Conservation (phyloP, 2,888 invertebrate species). For the Imbricaverruca yamaguchii region DNA sequence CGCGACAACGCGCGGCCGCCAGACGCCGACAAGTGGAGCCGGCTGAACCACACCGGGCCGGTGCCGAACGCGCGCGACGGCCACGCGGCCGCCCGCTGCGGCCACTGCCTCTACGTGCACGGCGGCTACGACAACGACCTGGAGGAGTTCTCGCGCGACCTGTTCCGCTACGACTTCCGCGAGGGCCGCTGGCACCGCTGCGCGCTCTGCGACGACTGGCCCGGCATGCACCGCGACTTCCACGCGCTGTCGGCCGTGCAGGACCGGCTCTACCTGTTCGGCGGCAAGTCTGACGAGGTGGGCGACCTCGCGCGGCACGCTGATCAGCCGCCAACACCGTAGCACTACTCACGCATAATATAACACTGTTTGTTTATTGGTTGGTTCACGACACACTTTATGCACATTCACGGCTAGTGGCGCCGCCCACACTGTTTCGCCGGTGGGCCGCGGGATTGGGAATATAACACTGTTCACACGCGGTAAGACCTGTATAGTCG, state of each 20-base stretch:
- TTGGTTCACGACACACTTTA: no score
- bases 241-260: neutral
- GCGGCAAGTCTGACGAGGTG: conserved; percentile 10
- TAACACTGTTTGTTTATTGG: no score
- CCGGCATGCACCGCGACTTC: conserved; percentile 16
- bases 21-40: conserved; percentile 58
- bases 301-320: neutral
- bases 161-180: conserved; percentile 16
- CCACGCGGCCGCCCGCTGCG: conserved; percentile 57
- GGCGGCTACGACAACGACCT: conserved; percentile 82
- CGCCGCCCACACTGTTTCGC: no score
- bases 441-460: no score
- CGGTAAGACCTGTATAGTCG: no score
- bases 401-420: no score
- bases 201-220: neutral
- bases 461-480: no score
- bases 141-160: conserved; percentile 56
- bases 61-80: conserved; percentile 80
- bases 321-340: no score
- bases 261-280: conserved; percentile 6
- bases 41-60: conserved; percentile 56
- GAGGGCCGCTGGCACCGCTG: neutral
- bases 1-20: conserved; percentile 28
- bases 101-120: conserved; percentile 69
- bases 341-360: no score